Percentiles rank a stretch among this genome's conserved stretches.
These are phyloP conservation scores for Anthonomus grandis DNA, from an alignment of 1,140 invertebrate species.

Conservation along the genomic window DNA sequence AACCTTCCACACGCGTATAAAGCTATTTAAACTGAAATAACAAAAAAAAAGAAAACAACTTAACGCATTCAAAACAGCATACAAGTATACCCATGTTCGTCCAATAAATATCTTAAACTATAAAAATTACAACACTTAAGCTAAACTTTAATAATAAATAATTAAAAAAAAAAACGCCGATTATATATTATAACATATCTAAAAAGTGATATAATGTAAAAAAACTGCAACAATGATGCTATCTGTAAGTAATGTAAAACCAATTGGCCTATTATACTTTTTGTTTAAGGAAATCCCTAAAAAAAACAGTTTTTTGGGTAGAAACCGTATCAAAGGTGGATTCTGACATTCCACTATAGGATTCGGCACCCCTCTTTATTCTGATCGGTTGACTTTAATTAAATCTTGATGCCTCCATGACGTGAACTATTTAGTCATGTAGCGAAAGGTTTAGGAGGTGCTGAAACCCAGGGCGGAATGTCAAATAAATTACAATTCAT, in stretches of 20 bases:
- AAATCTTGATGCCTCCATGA: too few species aligned
- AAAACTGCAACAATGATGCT: conserved; percentile 26
- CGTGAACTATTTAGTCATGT: too few species aligned
- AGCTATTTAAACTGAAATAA: neutral
- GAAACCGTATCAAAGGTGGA: conserved; percentile 1
- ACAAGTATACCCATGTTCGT: conserved; percentile 4
- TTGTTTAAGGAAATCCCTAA: neutral
- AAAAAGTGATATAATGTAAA: conserved; percentile 17
- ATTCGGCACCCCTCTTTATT: too few species aligned
- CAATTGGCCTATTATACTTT: neutral
- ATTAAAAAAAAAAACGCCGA: conserved; percentile 16
- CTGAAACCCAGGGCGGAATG: too few species aligned
- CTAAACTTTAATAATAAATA: conserved; percentile 20
- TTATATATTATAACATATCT: too few species aligned
- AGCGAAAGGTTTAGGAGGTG: too few species aligned
- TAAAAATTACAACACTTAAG: conserved; percentile 11
- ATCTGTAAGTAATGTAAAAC: neutral
- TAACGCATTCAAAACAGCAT: conserved; percentile 13
- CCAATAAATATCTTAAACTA: conserved; percentile 16
- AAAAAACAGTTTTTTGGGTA: neutral
- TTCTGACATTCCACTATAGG: neutral
- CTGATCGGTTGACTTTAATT: too few species aligned
- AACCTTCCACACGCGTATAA: neutral
- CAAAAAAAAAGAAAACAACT: conserved; percentile 1
- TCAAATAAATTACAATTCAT: too few species aligned